Evolutionary conservation across 2,113 vertebrate species (phyloP), one percentile per base, ranked within the genome.

Genomic region (Mixornis gularis): DNA sequence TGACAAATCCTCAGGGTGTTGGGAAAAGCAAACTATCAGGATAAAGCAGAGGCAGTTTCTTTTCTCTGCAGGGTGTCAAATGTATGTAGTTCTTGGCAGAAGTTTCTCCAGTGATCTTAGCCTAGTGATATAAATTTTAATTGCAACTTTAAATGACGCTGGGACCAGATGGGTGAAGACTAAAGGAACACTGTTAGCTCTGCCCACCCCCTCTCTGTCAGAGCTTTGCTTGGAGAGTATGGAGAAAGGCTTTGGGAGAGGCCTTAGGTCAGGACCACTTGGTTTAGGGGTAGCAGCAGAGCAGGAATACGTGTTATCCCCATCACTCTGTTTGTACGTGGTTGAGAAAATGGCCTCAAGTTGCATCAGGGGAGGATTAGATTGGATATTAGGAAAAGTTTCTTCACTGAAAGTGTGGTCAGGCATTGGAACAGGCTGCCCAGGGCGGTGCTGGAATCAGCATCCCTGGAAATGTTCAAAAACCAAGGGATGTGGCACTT

Each of bases 91-190:
- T 91, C 63, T 95, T 94, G 95, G 87, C 90, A 62, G 46, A 43
- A 24, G 66, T 79, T 91, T 87, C 77, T 71, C n/a, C 58, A 91
- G 55, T 95, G 87, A 94, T 82, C 71, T 91, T 94, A 95, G 71
- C 87, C 53, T 58, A 65, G 81, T 11, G 70, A 85, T 91, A 87
- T 72, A 95, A 76, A 92, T 92, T 89, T 89, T 95, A 96, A 87
- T 79, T 94, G 63, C 55, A 70, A 14, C 32, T 95, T 63, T 72
- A 89, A 92, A 77, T 79, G 78, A 73, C 6, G 46, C 38, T 85
- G 74, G 16, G 70, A 87, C 81, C 87, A 92, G 74, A 79, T 85
- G 85, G 59, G 34, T 76, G 32, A 85, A 82, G 63, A 55, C 68
- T 69, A 58, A 92, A 82, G 78, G 69, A 82, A 72, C 34, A 38